A percentile compares a stretch with the other conserved stretches of the same genome.
Evolutionary conservation across 37 sponge, comb jelly and placozoan species (phyloP).

Genomic region (Aplysina aerophoba): DNA sequence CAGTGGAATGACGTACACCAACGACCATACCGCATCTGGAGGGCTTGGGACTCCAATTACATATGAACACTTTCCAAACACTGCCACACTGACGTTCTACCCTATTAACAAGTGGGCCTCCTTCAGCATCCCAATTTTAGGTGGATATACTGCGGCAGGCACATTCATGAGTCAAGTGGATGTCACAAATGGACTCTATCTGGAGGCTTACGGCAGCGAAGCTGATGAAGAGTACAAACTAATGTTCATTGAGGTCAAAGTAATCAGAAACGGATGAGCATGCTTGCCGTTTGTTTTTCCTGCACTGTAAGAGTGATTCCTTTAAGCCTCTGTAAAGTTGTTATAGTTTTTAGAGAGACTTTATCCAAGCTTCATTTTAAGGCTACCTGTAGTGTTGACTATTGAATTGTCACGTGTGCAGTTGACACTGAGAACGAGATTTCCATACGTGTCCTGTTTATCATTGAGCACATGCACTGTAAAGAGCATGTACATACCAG

Average conservation of each 20-base stretch:
- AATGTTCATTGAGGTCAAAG: slow-evolving; percentile 10
- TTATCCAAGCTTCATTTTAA: too few species aligned
- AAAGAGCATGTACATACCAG: too few species aligned
- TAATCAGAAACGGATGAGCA: not conserved
- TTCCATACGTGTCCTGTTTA: too few species aligned
- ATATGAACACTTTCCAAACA: not conserved
- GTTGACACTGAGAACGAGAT: too few species aligned
- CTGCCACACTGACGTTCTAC: not conserved
- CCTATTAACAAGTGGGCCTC: slow-evolving; percentile 18
- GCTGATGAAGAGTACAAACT: not conserved
- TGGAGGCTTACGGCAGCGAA: not conserved
- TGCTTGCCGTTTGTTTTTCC: not conserved
- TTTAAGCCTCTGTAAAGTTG: too few species aligned
- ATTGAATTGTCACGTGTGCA: too few species aligned
- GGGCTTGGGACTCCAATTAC: not conserved
- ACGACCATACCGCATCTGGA: too few species aligned
- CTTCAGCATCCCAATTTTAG: not conserved
- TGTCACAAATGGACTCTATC: slow-evolving; percentile 9
- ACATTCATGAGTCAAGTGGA: slow-evolving; percentile 13
- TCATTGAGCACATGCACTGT: too few species aligned
- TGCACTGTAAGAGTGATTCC: too few species aligned
- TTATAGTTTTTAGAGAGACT: too few species aligned
- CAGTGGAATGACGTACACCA: not conserved
- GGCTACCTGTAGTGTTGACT: too few species aligned
- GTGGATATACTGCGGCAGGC: slow-evolving; percentile 7